Evolutionary conservation across 2,113 vertebrate species (phyloP), one percentile per base, ranked within the genome.

Genomic region (Piaya cayana): DNA sequence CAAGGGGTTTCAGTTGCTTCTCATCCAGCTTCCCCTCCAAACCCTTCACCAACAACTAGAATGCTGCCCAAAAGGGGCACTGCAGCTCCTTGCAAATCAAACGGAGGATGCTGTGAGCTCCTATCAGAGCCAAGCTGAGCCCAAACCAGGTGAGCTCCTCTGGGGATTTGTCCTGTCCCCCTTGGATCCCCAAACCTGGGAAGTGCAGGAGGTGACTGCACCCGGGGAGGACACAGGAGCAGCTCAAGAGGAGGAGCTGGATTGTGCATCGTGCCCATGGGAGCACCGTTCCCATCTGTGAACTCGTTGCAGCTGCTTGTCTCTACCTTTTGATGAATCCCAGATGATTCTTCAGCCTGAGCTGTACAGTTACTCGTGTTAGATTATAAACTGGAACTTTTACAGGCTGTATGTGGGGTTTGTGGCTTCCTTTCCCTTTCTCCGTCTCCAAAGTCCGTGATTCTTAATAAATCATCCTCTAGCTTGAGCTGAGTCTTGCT

Each of bases 401-500:
- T 82, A 88, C 90, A 94, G 94, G 71, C 94, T 94, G 3, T 32
- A 47, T 91, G 87, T 94, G 96, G 92, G 94, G 82, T 94, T 93
- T 90, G 94, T 81, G 94, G 94, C 87, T 96, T 91, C 87, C 93
- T 90, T 59, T 77, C 94, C 75, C 55, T 91, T 75, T 70, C 78
- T 55, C 86, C 4, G 45, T 94, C 94, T 95, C 91, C 78, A 71
- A 90, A 97, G 94, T 50, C 93, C 59, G 6, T 0, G 32, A 11
- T 88, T 83, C 75, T 62, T 70, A 25, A 97, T 95, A 95, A 96
- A 97, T 97, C 92, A 96, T 63, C 90, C 93, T 88, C 78, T 36
- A 95, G 93, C 93, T 75, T 58, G 47, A 92, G 93, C 36, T 70
- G 87, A 85, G 82, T 16, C 84, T 94, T 12, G 63, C 90, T 91